Percentiles rank a stretch among this genome's conserved stretches.
These are phyloP conservation scores for Fopius arisanus DNA, from an alignment of 1,140 invertebrate species.

Conservation along the genomic window DNA sequence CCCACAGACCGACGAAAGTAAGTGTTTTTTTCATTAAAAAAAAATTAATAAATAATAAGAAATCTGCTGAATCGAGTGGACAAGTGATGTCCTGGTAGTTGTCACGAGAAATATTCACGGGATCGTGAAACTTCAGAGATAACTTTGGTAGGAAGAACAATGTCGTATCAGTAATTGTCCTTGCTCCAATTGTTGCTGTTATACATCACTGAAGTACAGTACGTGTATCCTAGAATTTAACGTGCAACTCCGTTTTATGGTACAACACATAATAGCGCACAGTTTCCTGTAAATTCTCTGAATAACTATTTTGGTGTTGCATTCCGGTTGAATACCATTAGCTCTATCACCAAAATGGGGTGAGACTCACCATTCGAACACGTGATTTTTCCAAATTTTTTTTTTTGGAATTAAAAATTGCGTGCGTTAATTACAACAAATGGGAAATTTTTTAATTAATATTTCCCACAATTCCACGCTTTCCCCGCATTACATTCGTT, in stretches of 20 bases:
- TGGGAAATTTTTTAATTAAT: no score
- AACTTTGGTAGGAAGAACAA: not conserved
- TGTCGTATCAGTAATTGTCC: constrained; percentile 38
- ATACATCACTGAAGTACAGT: not conserved
- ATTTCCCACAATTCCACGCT: no score
- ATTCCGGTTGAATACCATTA: not conserved
- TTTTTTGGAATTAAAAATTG: no score
- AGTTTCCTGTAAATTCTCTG: not conserved
- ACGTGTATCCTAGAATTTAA: not conserved
- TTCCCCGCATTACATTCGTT: no score
- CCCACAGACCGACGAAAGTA: constrained; percentile 98
- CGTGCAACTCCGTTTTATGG: not conserved
- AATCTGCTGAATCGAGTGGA: not conserved
- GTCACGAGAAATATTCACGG: constrained; percentile 8
- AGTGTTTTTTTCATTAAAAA: constrained; percentile 68
- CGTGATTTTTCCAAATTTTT: no score
- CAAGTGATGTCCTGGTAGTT: not conserved
- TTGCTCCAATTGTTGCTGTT: constrained; percentile 42
- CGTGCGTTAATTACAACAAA: no score
- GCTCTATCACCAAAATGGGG: not conserved
- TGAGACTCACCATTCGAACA: no score
- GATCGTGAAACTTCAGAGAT: constrained; percentile 13
- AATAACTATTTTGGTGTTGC: not conserved
- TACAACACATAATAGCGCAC: not conserved
- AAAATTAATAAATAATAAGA: no score